These are phyloP conservation scores for Nesogale talazaci DNA, from an alignment of 2,113 vertebrate species.

Conservation along the genomic window DNA sequence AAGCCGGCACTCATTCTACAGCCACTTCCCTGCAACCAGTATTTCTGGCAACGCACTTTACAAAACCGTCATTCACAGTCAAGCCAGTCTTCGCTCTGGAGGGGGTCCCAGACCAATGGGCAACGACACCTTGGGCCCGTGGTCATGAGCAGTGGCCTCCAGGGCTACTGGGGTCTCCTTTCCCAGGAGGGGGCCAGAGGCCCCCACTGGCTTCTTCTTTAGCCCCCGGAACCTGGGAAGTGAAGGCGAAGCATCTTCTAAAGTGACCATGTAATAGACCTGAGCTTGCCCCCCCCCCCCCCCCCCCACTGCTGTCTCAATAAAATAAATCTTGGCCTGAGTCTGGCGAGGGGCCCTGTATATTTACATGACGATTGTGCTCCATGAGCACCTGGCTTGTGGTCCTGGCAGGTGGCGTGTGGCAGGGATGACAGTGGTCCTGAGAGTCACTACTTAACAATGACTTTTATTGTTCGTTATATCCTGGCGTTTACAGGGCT, in stretches of 20 bases:
- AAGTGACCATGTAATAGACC: conserved; percentile 66
- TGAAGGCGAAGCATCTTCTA: conserved; percentile 55
- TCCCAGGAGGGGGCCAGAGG: neutral
- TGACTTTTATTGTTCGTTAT: conserved; percentile 89
- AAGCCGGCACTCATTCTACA: too few relatives aligned
- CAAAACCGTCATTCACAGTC: neutral
- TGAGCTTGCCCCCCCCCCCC: conserved; percentile 8
- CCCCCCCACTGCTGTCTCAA: conserved; percentile 39
- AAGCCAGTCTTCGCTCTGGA: neutral
- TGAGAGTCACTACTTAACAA: conserved; percentile 85
- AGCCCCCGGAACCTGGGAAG: neutral
- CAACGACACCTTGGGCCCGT: neutral
- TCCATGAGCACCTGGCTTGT: conserved; percentile 77
- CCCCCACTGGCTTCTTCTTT: accelerated
- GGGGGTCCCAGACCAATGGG: neutral
- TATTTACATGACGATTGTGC: conserved; percentile 83
- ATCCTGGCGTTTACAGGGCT: conserved; percentile 82
- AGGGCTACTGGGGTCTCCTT: neutral
- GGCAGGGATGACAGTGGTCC: conserved; percentile 77
- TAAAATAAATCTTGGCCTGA: conserved; percentile 83
- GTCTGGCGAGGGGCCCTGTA: conserved; percentile 74
- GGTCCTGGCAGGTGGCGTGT: conserved; percentile 52
- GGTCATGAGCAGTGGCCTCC: neutral
- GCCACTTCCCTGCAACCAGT: neutral
- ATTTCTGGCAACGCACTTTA: neutral